These are phyloP conservation scores for Euwallacea similis DNA, from an alignment of 1,140 invertebrate genomes.

Conservation along the genomic window DNA sequence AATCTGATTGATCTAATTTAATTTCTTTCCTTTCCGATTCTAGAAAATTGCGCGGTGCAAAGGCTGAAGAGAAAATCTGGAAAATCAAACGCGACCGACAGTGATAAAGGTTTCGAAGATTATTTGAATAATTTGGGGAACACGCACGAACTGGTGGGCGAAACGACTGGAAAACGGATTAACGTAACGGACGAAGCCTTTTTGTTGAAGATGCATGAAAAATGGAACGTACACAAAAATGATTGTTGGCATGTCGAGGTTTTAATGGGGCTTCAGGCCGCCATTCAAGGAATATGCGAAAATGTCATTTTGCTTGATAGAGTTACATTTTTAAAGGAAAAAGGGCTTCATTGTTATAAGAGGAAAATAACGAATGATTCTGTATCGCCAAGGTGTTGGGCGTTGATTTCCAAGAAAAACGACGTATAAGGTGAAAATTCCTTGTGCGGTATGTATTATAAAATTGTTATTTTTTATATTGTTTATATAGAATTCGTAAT, in stretches of 20 bases:
- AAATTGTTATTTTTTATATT: no score
- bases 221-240: conserved; percentile 45
- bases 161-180: conserved; percentile 10
- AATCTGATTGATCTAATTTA: conserved; percentile 17
- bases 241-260: conserved; percentile 50
- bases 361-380: conserved; percentile 61
- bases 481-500: no score
- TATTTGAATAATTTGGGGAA: conserved; percentile 57
- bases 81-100: conserved; percentile 55
- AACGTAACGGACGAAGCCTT: conserved; percentile 33
- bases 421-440: neutral
- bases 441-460: no score
- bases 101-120: conserved; percentile 50
- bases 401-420: conserved; percentile 54
- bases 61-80: conserved; percentile 62
- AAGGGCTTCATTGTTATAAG: conserved; percentile 56
- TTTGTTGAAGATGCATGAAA: conserved; percentile 44
- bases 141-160: conserved; percentile 48
- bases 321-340: conserved; percentile 64
- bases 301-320: conserved; percentile 70
- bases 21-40: conserved; percentile 44
- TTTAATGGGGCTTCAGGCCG: conserved; percentile 52
- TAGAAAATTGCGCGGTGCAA: conserved; percentile 59
- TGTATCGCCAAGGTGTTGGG: conserved; percentile 63
- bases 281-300: conserved; percentile 63